Conservation (phyloP, 1,140 invertebrate species). For the Hyposmocoma kahamanoa region DNA sequence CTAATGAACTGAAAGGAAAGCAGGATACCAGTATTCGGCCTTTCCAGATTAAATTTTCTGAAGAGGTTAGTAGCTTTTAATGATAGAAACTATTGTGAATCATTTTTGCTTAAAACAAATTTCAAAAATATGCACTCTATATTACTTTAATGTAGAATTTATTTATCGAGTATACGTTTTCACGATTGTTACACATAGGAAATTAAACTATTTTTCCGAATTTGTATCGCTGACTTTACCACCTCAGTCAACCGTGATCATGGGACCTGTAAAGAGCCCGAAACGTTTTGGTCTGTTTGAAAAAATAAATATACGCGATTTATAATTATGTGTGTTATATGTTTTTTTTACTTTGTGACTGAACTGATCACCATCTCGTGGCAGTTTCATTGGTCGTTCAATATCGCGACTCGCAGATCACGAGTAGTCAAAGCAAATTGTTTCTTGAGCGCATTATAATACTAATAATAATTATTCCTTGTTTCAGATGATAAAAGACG, state of each 20-base stretch:
- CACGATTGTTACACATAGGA: background rate
- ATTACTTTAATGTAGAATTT: background rate
- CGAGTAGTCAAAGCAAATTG: background rate
- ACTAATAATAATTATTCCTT: background rate
- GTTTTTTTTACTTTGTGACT: no score
- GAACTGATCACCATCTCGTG: background rate
- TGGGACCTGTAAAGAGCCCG: no score
- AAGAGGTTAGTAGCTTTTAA: background rate
- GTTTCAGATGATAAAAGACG: conserved; percentile 7
- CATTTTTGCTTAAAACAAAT: background rate
- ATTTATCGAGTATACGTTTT: background rate
- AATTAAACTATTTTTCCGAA: background rate
- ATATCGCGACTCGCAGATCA: background rate
- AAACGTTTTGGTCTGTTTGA: background rate
- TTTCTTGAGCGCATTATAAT: background rate
- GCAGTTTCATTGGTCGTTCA: background rate
- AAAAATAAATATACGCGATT: background rate
- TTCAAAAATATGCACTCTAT: background rate
- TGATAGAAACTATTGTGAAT: background rate
- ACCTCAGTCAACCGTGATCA: no score
- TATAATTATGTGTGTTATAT: background rate
- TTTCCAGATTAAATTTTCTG: background rate
- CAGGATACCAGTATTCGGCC: background rate
- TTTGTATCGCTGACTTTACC: no score
- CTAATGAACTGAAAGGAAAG: background rate